Conservation (phyloP, 1,140 invertebrate species). For the Drosophila bifasciata region DNA sequence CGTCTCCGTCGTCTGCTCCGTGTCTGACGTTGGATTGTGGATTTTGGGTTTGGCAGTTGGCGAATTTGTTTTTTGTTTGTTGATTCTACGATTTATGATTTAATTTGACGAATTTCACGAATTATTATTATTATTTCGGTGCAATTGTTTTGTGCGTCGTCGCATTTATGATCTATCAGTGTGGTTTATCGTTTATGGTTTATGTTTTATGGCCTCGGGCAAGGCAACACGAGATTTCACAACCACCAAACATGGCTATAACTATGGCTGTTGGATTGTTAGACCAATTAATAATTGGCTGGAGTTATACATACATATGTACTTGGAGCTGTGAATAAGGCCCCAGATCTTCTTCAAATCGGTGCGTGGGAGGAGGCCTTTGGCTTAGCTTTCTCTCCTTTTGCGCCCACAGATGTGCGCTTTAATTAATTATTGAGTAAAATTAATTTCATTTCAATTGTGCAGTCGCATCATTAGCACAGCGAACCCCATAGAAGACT, state of each 20-base stretch:
- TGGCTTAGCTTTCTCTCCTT: constrained; percentile 65
- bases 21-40: constrained; percentile 40
- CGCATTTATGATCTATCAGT: constrained; percentile 66
- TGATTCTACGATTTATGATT: constrained; percentile 61
- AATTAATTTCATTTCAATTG: constrained; percentile 80
- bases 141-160: constrained; percentile 70
- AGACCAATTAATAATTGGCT: constrained; percentile 65
- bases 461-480: constrained; percentile 70
- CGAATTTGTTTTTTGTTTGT: constrained; percentile 50
- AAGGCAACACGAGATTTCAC: constrained; percentile 65
- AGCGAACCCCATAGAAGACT: background rate
- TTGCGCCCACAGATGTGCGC: constrained; percentile 55
- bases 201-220: constrained; percentile 24
- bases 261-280: constrained; percentile 33
- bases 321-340: background rate
- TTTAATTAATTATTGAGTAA: constrained; percentile 78
- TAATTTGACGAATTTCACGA: constrained; percentile 52
- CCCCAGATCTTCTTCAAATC: background rate
- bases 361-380: constrained; percentile 39
- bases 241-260: constrained; percentile 17
- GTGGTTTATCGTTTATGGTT: constrained; percentile 47
- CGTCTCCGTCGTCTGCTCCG: constrained; percentile 29
- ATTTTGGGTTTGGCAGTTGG: constrained; percentile 66
- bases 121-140: constrained; percentile 68
- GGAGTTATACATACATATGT: background rate